Evolutionary conservation across 2,888 invertebrate genomes (phyloP).

Genomic region (Brassicogethes aeneus): DNA sequence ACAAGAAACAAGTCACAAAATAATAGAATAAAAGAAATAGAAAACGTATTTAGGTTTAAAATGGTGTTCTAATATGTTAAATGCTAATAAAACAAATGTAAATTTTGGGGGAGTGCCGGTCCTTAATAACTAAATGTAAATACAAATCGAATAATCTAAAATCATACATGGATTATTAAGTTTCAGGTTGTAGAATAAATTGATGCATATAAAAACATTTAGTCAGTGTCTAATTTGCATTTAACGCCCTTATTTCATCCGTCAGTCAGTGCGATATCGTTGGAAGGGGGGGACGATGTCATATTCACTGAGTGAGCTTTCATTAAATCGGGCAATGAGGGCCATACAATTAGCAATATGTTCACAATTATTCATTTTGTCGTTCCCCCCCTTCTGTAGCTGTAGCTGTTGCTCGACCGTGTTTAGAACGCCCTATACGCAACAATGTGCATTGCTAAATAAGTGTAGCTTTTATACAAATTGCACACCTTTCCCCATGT

Average conservation of each 20-base stretch:
- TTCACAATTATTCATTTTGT: conserved; percentile 36
- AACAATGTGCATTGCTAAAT: no score
- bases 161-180: conserved; percentile 1
- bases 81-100: no score
- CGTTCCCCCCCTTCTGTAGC: conserved; percentile 4
- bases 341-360: conserved; percentile 37
- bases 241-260: conserved; percentile 28
- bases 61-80: no score
- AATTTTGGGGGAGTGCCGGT: no score
- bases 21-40: no score
- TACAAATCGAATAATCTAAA: neutral
- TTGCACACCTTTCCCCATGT: no score
- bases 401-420: no score
- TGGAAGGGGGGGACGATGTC: conserved; percentile 22
- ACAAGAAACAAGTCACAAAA: no score
- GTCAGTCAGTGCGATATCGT: conserved; percentile 32
- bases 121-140: no score
- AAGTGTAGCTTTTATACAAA: no score
- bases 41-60: no score
- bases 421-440: no score
- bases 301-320: conserved; percentile 19
- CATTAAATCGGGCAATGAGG: conserved; percentile 34
- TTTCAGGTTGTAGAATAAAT: conserved; percentile 14
- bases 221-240: conserved; percentile 31
- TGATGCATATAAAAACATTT: conserved; percentile 28